A percentile compares a stretch with the other conserved stretches of the same genome.
Evolutionary conservation across 2,888 invertebrate genomes (phyloP).

Genomic region (Hypselothyrea guttata): DNA sequence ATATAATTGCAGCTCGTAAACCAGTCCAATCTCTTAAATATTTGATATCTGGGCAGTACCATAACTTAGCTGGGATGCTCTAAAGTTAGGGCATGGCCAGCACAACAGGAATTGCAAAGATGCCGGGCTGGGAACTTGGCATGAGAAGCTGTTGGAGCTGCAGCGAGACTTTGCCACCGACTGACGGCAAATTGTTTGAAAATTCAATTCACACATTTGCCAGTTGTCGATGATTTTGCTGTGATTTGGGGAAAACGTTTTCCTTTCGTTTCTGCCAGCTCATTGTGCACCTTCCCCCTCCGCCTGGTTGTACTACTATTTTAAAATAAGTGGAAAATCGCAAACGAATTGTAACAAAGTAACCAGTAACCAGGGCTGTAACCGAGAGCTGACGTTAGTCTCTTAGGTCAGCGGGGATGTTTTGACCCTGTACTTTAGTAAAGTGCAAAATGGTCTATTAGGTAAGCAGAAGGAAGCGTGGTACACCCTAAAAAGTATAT

Average conservation of each 20-base stretch:
- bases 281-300: conserved; percentile 34
- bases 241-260: conserved; percentile 61
- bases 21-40: too few species aligned
- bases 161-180: conserved; percentile 49
- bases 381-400: conserved; percentile 18
- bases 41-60: too few species aligned
- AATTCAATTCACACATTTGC: conserved; percentile 80
- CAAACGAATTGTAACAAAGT: conserved; percentile 76
- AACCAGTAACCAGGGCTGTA: conserved; percentile 11
- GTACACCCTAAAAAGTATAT: too few species aligned
- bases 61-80: too few species aligned
- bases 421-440: too few species aligned
- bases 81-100: too few species aligned
- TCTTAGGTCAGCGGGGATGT: conserved; percentile 26
- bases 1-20: too few species aligned
- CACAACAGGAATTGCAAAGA: background rate
- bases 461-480: too few species aligned
- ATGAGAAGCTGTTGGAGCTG: conserved; percentile 6
- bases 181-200: conserved; percentile 74
- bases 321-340: conserved; percentile 76
- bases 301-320: conserved; percentile 16
- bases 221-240: conserved; percentile 77
- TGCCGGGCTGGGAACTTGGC: background rate
- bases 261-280: conserved; percentile 36
- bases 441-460: too few species aligned